A percentile compares a stretch with the other conserved stretches of the same genome.
Evolutionary conservation across 2,797 vertebrate genomes (phyloP).

Genomic region (Halcyon smyrnensis): DNA sequence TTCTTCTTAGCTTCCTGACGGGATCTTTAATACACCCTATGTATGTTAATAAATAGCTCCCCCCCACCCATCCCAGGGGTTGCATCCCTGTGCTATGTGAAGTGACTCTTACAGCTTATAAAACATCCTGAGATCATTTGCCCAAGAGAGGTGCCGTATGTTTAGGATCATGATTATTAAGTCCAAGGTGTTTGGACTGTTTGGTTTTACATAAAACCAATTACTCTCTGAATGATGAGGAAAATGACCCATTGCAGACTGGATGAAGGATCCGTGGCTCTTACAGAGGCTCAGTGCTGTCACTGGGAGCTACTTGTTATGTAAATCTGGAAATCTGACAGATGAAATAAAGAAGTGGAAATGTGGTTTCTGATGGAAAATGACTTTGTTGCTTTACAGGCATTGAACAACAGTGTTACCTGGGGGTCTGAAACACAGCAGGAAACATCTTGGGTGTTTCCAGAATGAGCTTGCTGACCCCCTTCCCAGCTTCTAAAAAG

Average conservation of each 20-base stretch:
- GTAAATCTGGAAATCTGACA: background rate
- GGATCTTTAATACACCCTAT: background rate
- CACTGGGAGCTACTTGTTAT: background rate
- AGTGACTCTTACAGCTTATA: background rate
- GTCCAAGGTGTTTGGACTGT: background rate
- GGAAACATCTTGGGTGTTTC: background rate
- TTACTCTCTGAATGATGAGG: background rate
- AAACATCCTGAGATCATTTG: background rate
- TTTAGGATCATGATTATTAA: background rate
- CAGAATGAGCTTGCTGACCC: background rate
- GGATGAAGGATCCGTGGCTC: background rate
- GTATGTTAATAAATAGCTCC: background rate
- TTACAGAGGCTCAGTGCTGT: background rate
- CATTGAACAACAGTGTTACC: background rate
- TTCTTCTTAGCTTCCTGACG: background rate
- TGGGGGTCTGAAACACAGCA: background rate
- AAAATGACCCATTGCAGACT: background rate
- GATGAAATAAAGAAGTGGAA: background rate
- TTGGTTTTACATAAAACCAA: background rate
- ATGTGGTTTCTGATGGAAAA: background rate
- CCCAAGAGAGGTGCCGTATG: background rate
- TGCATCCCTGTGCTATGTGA: accelerated
- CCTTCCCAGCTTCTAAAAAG: background rate
- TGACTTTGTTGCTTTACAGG: background rate
- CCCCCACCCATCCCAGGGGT: background rate